phyloP scores from a whole-genome alignment of 2,888 invertebrate species.

The Euplagia quadripunctaria region DNA sequence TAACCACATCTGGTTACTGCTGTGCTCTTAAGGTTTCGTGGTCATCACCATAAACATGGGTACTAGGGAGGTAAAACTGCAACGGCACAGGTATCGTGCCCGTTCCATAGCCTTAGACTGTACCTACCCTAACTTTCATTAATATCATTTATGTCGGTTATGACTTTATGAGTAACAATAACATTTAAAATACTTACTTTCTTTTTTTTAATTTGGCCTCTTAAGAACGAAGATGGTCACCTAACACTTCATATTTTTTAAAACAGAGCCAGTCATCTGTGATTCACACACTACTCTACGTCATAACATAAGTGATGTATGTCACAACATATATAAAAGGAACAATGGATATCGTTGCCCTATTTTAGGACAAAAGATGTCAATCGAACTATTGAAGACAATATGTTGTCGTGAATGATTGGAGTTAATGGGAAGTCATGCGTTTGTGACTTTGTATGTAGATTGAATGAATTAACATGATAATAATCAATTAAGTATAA shows the following conservation, averaged over 20 bases:
- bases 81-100: neutral
- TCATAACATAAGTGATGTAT: conserved; percentile 24
- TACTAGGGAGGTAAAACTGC: too few species aligned
- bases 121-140: neutral
- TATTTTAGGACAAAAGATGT: conserved; percentile 32
- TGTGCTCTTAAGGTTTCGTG: too few species aligned
- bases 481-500: neutral
- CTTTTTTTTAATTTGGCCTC: neutral
- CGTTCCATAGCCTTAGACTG: too few species aligned
- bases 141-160: neutral
- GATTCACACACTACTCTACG: neutral
- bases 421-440: conserved; percentile 27
- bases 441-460: conserved; percentile 17
- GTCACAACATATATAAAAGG: conserved; percentile 28
- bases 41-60: too few species aligned
- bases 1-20: neutral
- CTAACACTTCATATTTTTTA: too few species aligned
- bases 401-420: conserved; percentile 27
- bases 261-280: neutral
- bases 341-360: conserved; percentile 45
- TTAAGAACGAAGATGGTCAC: neutral
- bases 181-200: neutral
- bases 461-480: conserved; percentile 2
- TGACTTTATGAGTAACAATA: neutral
- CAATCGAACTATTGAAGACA: conserved; percentile 24